Evolutionary conservation across 2,888 invertebrate genomes (phyloP), one percentile per base, ranked within the genome.

Genomic region (Caenorhabditis uteleia): DNA sequence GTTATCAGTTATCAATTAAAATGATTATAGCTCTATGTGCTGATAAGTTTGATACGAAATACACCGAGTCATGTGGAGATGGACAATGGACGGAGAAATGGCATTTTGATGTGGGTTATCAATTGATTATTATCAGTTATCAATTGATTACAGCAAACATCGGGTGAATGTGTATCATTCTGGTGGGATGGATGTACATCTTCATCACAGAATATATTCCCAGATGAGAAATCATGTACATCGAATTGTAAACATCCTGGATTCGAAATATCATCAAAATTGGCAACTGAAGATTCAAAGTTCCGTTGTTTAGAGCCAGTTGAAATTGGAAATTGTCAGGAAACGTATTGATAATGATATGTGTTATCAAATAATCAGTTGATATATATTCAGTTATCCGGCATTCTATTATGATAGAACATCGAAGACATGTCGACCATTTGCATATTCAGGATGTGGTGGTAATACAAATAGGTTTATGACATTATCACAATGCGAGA

Each of bases 151-250:
- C 56, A 79, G 70, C 78, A 76, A 46, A 58, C 53, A 12, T 67
- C 62, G 16, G 75, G 75, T n/a, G 65, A 68, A 23, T 79, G 79
- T 43, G 39, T 34, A 3, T 53, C 70, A 7, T 80, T 80, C 57
- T 80, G 77, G 77, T 79, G 77, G 71, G 81, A 80, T 58, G 77
- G 75, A 2, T 81, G 81, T 51, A 60, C 56, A 3, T 66, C 75
- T 7, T 36, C 72, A 7, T 74, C 75, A 5, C 76, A 78, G 40
- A 81, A 81, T 48, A 79, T 81, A 33, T 81, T 76, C 68, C 49
- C 65, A 8, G 70, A 75, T 57, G 54, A 67, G 42, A 59, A 57
- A 27, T 68, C 69, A 7, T 75, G 75, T 34, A 59, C 54, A 18
- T 46, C 58, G 8, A 67, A 70, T 10, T 75, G 75, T 45, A 55